phyloP scores from a whole-genome alignment of 2,797 vertebrate species.

The Tamandua tetradactyla region DNA sequence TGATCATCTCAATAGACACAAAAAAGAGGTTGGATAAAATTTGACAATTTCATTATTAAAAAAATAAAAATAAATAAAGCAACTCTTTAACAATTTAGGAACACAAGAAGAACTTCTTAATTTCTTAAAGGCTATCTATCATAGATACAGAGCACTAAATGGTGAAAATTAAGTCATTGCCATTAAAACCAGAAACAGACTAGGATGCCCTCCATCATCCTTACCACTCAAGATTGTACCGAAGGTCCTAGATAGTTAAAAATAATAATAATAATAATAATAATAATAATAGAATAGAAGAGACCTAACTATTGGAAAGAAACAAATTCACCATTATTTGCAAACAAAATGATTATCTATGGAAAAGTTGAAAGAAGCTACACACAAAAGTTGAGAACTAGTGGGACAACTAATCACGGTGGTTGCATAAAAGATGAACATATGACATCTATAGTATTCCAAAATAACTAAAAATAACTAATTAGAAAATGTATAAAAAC shows the following conservation, averaged over 20 bases:
- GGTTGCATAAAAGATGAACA: conserved; percentile 17
- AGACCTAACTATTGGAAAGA: not conserved
- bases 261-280: not conserved
- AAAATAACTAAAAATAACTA: conserved; percentile 27
- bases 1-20: conserved; percentile 21
- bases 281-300: not conserved
- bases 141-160: not conserved
- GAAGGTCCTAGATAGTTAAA: not conserved
- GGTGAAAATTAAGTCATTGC: conserved; percentile 41
- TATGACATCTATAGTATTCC: not conserved
- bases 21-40: conserved; percentile 11
- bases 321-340: not conserved
- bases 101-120: not conserved
- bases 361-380: conserved; percentile 10
- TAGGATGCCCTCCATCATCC: not conserved
- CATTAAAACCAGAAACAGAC: not conserved
- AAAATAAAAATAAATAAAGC: not conserved
- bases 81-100: not conserved
- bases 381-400: not conserved
- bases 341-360: not conserved
- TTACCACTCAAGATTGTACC: not conserved
- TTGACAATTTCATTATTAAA: conserved; percentile 6
- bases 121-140: not conserved
- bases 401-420: not conserved
- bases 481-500: conserved; percentile 14